These are phyloP conservation scores for Ophiodon elongatus DNA, from an alignment of 2,113 vertebrate species.

Conservation along the genomic window DNA sequence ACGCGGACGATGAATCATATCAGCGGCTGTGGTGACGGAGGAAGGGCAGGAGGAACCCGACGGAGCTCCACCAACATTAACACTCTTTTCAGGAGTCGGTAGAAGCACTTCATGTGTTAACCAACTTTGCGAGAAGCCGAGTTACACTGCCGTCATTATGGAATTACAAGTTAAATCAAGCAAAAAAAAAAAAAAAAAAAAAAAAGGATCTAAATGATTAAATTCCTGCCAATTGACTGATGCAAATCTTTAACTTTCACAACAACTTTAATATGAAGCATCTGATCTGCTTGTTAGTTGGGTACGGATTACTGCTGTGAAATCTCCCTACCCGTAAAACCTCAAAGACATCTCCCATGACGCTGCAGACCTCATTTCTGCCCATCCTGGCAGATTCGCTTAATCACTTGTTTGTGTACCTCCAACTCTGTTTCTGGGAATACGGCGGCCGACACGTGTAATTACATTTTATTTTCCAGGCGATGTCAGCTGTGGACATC, in stretches of 20 bases:
- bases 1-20: constrained; percentile 8
- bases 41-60: too few relatives aligned
- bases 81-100: too few relatives aligned
- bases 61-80: too few relatives aligned
- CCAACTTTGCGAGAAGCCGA: too few relatives aligned
- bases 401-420: constrained; percentile 55
- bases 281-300: constrained; percentile 44
- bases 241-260: constrained; percentile 33
- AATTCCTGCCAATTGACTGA: constrained; percentile 12
- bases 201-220: constrained; percentile 8
- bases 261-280: constrained; percentile 50
- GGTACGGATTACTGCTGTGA: constrained; percentile 23
- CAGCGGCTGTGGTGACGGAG: neutral
- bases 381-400: constrained; percentile 27
- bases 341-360: constrained; percentile 39
- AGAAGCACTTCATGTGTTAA: neutral
- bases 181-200: too few relatives aligned
- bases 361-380: constrained; percentile 30
- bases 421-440: constrained; percentile 45
- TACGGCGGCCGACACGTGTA: constrained; percentile 31
- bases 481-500: neutral
- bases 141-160: too few relatives aligned
- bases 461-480: neutral
- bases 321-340: constrained; percentile 8
- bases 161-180: too few relatives aligned